Evolutionary conservation across 2,113 vertebrate genomes (phyloP).

Genomic region (Oreotrochilus melanogaster): DNA sequence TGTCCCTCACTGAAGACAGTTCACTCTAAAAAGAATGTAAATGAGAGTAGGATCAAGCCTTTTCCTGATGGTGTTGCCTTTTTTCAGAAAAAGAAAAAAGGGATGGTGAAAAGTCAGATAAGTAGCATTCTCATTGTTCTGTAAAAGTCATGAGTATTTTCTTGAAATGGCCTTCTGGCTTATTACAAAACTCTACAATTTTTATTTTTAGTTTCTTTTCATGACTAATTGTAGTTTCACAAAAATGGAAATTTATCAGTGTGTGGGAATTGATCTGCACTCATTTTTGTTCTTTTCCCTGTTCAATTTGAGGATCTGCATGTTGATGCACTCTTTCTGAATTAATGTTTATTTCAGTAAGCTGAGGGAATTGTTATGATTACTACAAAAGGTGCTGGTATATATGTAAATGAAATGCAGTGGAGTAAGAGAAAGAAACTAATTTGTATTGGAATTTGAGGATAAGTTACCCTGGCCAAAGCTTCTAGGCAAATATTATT

Average conservation of each 20-base stretch:
- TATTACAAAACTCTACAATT: neutral
- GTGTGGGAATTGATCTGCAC: neutral
- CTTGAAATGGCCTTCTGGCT: neutral
- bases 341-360: slow-evolving; percentile 33
- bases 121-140: neutral
- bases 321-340: slow-evolving; percentile 38
- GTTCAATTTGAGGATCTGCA: neutral
- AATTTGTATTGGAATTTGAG: slow-evolving; percentile 1
- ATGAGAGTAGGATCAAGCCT: neutral
- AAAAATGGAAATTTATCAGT: slow-evolving; percentile 3
- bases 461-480: slow-evolving; percentile 4
- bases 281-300: slow-evolving; percentile 6
- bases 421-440: neutral
- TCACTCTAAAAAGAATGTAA: neutral
- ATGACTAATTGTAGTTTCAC: neutral
- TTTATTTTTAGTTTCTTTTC: neutral
- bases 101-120: neutral
- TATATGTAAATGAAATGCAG: slow-evolving; percentile 32
- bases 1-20: neutral
- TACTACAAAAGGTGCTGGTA: neutral
- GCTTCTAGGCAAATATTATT: slow-evolving; percentile 38
- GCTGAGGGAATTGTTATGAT: slow-evolving; percentile 25
- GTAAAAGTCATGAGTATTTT: neutral
- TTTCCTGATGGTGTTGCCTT: neutral
- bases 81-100: neutral